These are phyloP conservation scores for Troides helena DNA, from an alignment of 2,888 invertebrate genomes.

Conservation along the genomic window DNA sequence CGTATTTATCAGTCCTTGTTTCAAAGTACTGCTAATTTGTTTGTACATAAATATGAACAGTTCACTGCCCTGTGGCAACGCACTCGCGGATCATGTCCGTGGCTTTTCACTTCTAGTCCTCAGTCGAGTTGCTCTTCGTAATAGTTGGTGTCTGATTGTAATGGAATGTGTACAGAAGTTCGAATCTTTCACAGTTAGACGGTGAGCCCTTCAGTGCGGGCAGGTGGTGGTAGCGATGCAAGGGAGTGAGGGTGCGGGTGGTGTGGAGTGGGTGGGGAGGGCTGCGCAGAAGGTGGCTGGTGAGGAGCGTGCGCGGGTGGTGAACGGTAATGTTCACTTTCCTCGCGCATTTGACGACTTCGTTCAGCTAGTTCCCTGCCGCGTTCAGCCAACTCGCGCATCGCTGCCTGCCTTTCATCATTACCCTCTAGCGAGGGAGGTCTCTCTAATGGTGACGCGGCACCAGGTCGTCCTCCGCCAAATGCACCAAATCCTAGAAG, in stretches of 20 bases:
- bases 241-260: constrained; percentile 70
- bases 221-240: constrained; percentile 82
- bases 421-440: constrained; percentile 71
- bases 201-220: constrained; percentile 86
- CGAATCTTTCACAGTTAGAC: constrained; percentile 72
- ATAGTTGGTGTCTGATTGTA: constrained; percentile 15
- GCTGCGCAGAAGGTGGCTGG: constrained; percentile 65
- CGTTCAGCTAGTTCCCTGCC: constrained; percentile 77
- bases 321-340: constrained; percentile 67
- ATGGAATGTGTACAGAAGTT: constrained; percentile 60
- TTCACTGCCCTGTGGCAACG: constrained; percentile 39
- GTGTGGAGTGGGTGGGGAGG: constrained; percentile 51
- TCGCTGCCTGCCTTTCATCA: constrained; percentile 70
- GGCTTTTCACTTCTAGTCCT: constrained; percentile 26
- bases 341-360: constrained; percentile 75
- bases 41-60: constrained; percentile 67
- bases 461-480: constrained; percentile 76
- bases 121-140: constrained; percentile 35
- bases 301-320: constrained; percentile 60
- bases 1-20: constrained; percentile 52
- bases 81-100: constrained; percentile 31
- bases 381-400: constrained; percentile 78
- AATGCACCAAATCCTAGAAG: constrained; percentile 89
- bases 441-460: constrained; percentile 75
- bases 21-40: constrained; percentile 47